phyloP scores from a whole-genome alignment of 2,888 invertebrate species.

The Erebia aethiops region DNA sequence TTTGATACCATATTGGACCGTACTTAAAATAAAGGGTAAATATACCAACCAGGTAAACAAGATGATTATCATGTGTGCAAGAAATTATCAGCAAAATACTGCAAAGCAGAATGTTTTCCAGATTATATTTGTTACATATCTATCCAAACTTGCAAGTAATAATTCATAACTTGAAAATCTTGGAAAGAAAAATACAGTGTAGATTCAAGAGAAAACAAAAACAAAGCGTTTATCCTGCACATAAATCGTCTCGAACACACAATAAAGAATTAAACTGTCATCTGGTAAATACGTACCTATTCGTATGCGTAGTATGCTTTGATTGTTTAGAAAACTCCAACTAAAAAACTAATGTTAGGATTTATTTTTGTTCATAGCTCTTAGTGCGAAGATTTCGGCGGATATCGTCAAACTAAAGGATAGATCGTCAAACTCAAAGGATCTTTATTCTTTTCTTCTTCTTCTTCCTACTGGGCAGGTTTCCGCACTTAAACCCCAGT shows the following conservation, averaged over 20 bases:
- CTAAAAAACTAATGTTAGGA: background rate
- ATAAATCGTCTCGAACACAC: slow-evolving; percentile 24
- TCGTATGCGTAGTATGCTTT: background rate
- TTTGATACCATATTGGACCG: no score
- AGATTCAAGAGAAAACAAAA: slow-evolving; percentile 8
- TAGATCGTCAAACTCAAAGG: no score
- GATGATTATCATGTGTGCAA: background rate
- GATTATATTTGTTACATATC: no score
- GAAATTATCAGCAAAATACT: background rate
- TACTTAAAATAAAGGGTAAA: no score
- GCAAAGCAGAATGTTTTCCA: no score
- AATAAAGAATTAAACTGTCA: slow-evolving; percentile 34
- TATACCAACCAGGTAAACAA: no score
- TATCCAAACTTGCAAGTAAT: background rate
- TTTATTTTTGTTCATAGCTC: no score
- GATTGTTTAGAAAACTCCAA: background rate
- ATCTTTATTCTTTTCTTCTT: no score
- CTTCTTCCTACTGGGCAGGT: no score
- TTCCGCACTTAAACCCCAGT: no score
- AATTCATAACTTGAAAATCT: slow-evolving; percentile 7
- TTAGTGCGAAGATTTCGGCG: no score
- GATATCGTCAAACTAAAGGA: no score
- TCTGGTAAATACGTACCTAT: slow-evolving; percentile 25
- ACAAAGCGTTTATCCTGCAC: slow-evolving; percentile 12
- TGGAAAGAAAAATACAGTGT: slow-evolving; percentile 3